These are phyloP conservation scores for Trichogramma evanescens DNA, from an alignment of 2,888 invertebrate genomes.

Conservation along the genomic window DNA sequence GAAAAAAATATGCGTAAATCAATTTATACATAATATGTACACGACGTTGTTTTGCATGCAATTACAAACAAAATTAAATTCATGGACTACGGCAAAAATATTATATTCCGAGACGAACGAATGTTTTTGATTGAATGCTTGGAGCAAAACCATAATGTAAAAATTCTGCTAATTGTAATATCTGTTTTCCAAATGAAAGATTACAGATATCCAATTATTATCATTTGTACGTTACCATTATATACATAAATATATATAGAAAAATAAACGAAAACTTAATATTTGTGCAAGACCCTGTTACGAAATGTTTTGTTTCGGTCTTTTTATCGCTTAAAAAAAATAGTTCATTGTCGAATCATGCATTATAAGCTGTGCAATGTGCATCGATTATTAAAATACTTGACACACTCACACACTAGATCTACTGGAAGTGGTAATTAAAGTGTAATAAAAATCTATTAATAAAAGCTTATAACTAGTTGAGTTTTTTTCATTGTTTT, in stretches of 20 bases:
- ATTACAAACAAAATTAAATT: slow-evolving; percentile 21
- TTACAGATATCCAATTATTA: slow-evolving; percentile 26
- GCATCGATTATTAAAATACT: slow-evolving; percentile 39
- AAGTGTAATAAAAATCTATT: slow-evolving; percentile 45
- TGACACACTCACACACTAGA: slow-evolving; percentile 38
- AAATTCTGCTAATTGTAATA: too few species aligned
- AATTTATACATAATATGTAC: slow-evolving; percentile 25
- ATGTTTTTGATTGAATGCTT: too few species aligned
- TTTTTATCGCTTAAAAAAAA: slow-evolving; percentile 16
- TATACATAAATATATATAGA: too few species aligned
- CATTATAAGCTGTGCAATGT: slow-evolving; percentile 41
- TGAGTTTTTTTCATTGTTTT: slow-evolving; percentile 30
- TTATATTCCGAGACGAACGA: too few species aligned
- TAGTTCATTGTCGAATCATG: slow-evolving; percentile 32
- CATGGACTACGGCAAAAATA: not conserved
- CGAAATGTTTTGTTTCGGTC: slow-evolving; percentile 28
- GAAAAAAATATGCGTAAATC: slow-evolving; percentile 31
- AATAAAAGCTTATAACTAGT: slow-evolving; percentile 44
- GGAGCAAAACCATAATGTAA: too few species aligned
- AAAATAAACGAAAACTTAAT: slow-evolving; percentile 21
- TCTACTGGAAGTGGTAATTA: slow-evolving; percentile 45
- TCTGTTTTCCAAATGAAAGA: too few species aligned
- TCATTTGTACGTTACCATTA: slow-evolving; percentile 39
- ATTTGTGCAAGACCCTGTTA: slow-evolving; percentile 31
- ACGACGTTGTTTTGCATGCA: slow-evolving; percentile 30